Base-by-base conservation (phyloP, 1,140 invertebrate species). In the Hycleus phaleratus region DNA sequence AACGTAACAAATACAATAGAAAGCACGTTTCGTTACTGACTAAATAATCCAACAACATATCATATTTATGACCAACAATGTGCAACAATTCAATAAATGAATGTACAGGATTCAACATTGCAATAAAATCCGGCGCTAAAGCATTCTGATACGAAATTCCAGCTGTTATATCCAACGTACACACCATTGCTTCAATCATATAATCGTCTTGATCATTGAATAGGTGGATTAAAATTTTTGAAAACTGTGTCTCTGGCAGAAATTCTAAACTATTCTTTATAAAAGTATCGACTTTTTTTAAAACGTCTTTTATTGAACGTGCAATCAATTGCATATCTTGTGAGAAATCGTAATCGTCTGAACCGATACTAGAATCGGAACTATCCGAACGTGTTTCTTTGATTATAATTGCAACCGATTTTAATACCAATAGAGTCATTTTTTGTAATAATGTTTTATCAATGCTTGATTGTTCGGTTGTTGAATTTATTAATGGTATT, bases 11-110 rank as follows among this genome's bases (percentile, higher is more conserved):
- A 77, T 95, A 95, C 3, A 93, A 74, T 43, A 95, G 74, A 71
- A 94, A 95, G 74, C 90, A 93, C 4, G 91, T 95, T 73, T 95
- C 91, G 71, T 92, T 93, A 64, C 90, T 92, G 25, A 93, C 88
- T 55, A 95, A 79, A 69, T 91, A 84, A 77, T 95, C 92, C 38
- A 95, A 73, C 12, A 95, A 68, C 1, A 94, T 84, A 71, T 88
- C 85, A 9, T 85, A 84, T 69, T 93, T 90, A 67, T 90, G 85
- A 45, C 87, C 88, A 10, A 93, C 87, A 45, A 89, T 85, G 63
- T 85, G 82, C 7, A 93, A 77, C 72, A 93, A 93, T 71, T 91
- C 86, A 48, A 91, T 81, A 66, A 93, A 93, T 10, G 89, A 91
- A 48, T 84, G 78, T 53, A 88, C 83, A 0, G 91, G 91, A 77